Evolutionary conservation across 2,113 vertebrate species (phyloP).

Genomic region (Anser brachyrhynchus): DNA sequence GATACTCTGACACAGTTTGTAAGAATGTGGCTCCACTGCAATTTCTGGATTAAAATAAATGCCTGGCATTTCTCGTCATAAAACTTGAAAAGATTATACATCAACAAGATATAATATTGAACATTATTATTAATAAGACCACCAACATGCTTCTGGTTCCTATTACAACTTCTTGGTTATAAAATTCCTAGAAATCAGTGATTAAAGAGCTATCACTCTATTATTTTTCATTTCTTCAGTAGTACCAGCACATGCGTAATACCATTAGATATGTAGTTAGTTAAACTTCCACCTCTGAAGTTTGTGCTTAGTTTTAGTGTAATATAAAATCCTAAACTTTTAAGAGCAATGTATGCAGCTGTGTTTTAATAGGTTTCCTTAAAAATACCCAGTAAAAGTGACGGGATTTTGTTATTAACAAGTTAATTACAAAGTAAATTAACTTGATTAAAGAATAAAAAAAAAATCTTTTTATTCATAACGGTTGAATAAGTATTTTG

Average conservation of each 20-base stretch:
- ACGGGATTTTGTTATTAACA: background rate
- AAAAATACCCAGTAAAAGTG: background rate
- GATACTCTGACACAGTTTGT: background rate
- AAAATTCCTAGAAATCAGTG: background rate
- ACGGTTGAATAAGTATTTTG: background rate
- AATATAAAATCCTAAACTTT: background rate
- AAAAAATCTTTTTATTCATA: background rate
- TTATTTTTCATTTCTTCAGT: constrained; percentile 1
- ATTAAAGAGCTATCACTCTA: background rate
- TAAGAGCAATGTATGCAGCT: background rate
- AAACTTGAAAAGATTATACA: background rate
- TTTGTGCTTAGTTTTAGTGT: background rate
- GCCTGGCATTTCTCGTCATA: background rate
- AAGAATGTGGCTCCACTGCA: background rate
- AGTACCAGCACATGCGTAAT: background rate
- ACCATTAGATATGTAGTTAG: background rate
- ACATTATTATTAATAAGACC: background rate
- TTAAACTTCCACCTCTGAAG: background rate
- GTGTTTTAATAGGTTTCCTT: background rate
- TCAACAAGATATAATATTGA: background rate
- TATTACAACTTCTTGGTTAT: background rate
- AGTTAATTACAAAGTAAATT: background rate
- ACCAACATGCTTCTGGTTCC: background rate
- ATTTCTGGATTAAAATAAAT: background rate
- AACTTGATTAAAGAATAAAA: background rate